Evolutionary conservation across 1,140 invertebrate species (phyloP).

Genomic region (Brachionus rotundiformis): DNA sequence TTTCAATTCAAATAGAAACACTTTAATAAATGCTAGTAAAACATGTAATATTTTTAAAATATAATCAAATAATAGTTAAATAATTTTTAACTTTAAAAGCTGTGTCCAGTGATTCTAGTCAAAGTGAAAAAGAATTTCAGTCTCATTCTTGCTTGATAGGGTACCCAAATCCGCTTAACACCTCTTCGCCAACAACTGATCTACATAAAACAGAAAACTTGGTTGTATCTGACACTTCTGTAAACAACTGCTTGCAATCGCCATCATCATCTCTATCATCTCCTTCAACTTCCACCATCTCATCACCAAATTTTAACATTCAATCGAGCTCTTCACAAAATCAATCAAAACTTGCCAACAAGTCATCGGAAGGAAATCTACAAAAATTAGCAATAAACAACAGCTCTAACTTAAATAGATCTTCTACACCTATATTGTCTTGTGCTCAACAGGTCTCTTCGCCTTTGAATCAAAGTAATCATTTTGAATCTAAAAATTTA

Average conservation of each 20-base stretch:
- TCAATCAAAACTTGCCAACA: background rate
- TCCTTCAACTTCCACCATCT: background rate
- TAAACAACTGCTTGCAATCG: background rate
- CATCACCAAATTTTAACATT: conserved; percentile 25
- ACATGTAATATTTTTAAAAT: background rate
- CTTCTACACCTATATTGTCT: conserved; percentile 25
- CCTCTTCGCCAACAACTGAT: background rate
- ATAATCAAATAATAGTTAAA: background rate
- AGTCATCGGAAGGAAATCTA: background rate
- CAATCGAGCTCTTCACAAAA: background rate
- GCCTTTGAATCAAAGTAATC: background rate
- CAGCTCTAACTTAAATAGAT: background rate
- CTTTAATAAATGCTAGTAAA: conserved; percentile 23
- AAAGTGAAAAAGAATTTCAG: conserved; percentile 27
- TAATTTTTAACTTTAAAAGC: background rate
- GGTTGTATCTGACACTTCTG: background rate
- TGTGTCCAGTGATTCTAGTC: conserved; percentile 35
- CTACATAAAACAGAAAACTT: background rate
- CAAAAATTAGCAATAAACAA: conserved; percentile 45
- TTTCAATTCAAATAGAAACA: conserved; percentile 20
- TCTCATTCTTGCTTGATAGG: background rate
- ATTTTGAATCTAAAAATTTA: no score
- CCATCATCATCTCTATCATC: conserved; percentile 30
- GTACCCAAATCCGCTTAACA: background rate
- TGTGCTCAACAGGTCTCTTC: background rate